Base-by-base conservation (phyloP, 2,888 invertebrate genomes). In the Drosophila setosimentum region DNA sequence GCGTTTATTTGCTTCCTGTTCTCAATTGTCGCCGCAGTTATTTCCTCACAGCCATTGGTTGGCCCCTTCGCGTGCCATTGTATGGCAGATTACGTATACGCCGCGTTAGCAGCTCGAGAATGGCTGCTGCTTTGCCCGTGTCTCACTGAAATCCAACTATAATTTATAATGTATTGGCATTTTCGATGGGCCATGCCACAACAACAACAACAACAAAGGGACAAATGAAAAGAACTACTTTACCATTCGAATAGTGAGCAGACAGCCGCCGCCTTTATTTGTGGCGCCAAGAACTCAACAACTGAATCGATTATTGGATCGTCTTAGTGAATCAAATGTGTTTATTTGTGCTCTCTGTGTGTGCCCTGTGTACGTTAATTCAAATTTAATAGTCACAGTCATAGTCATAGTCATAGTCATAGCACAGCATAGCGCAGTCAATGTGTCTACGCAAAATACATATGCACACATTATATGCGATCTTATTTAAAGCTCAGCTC, bases 131-230 rank as follows among this genome's bases (percentile, higher is more conserved):
- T 45, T 16, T 32, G 66, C 62, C 16, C 45, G 24, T 45, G 24
- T 45, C 53, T 37, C 42, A 49, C 75, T 64, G 66, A 75, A 76
- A 77, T 74, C 81, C 69, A 73, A 83, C 89, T 81, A 86, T 85
- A 81, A 86, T 87, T 85, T 88, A 85, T 85, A 86, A 85, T 86
- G 78, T 78, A 73, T 88, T 86, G 78, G 55, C 69, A 69, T 80
- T 69, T 71, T 63, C 54, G 37, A 57, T 68, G 58, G 67, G 58
- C 18, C n/a, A 37, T 16, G 29, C 29, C 16, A 55, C 18, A 33
- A 18, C 54, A n/a, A 27, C 11, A 54, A 27, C 24, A 50, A 37
- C 58, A 70, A 35, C 8, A 50, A 49, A 45, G 45, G 7, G 21
- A 6, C 45, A 45, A 24, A 45, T 24, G 45, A 70, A 54, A 57